These are phyloP conservation scores for Sycophaga agraensis DNA, from an alignment of 1,140 invertebrate genomes.

Conservation along the genomic window DNA sequence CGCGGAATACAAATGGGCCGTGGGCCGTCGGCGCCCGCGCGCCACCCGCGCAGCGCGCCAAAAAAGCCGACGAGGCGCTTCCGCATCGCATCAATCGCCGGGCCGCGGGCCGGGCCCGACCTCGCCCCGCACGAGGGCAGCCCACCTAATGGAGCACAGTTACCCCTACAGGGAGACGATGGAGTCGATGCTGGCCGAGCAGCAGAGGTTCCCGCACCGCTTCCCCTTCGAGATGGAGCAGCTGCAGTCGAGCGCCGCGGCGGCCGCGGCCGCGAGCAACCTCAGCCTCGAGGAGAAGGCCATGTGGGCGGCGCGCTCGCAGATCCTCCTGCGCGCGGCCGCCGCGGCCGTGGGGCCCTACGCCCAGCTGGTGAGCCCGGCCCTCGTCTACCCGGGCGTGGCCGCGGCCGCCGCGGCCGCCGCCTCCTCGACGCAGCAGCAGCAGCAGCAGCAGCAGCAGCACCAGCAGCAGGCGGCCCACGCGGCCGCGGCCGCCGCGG, in stretches of 20 bases:
- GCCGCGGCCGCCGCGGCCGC: slow-evolving; percentile 43
- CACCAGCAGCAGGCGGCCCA: slow-evolving; percentile 43
- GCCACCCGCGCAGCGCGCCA: too few relatives aligned
- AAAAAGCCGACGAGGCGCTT: background rate
- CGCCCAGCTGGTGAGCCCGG: slow-evolving; percentile 57
- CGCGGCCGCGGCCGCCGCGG: slow-evolving; percentile 28
- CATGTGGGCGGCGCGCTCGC: slow-evolving; percentile 68
- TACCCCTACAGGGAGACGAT: slow-evolving; percentile 73
- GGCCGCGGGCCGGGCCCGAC: background rate
- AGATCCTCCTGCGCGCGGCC: slow-evolving; percentile 67
- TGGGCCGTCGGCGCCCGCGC: too few relatives aligned
- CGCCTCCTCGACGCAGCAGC: slow-evolving; percentile 41
- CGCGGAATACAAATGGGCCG: too few relatives aligned
- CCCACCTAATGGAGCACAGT: slow-evolving; percentile 39
- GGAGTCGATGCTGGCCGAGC: slow-evolving; percentile 79
- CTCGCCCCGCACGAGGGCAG: background rate
- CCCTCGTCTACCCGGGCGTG: slow-evolving; percentile 51
- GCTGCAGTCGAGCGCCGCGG: slow-evolving; percentile 59
- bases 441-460: slow-evolving; percentile 44
- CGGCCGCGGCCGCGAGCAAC: slow-evolving; percentile 61
- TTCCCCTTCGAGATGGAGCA: slow-evolving; percentile 72
- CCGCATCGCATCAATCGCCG: background rate
- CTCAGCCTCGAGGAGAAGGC: slow-evolving; percentile 76
- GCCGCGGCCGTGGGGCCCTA: slow-evolving; percentile 64
- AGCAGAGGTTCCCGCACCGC: slow-evolving; percentile 72